These are phyloP conservation scores for Condylura cristata DNA, from an alignment of 2,113 vertebrate species.

Conservation along the genomic window DNA sequence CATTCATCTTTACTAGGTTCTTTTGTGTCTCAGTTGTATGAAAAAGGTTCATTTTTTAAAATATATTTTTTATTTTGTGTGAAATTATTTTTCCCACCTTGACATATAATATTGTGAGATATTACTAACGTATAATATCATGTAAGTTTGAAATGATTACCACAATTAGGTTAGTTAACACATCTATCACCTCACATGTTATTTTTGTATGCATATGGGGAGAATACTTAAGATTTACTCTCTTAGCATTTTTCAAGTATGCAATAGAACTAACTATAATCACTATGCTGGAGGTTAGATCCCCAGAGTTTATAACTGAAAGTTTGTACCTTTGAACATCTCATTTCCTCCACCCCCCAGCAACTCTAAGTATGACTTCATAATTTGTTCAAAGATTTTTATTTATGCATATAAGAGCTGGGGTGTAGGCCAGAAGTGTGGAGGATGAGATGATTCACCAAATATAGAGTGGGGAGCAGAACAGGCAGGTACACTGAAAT, in stretches of 20 bases:
- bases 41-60: background rate
- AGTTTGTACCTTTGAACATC: background rate
- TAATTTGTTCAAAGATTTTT: too few relatives aligned
- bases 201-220: background rate
- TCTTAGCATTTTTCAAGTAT: background rate
- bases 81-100: background rate
- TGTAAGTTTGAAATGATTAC: background rate
- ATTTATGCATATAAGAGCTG: too few relatives aligned
- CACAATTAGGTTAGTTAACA: background rate
- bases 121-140: background rate
- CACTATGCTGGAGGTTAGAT: background rate
- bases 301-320: background rate
- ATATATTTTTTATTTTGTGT: background rate
- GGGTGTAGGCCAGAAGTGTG: too few relatives aligned
- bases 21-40: background rate
- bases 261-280: background rate
- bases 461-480: too few relatives aligned
- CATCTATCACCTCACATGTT: background rate
- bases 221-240: slow-evolving; percentile 3
- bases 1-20: background rate
- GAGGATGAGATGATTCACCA: too few relatives aligned
- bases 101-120: too few relatives aligned
- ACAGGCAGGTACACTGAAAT: too few relatives aligned
- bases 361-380: background rate
- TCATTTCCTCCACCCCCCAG: too few relatives aligned